Base-by-base conservation (phyloP, 2,888 invertebrate species). In the Torymus aiolomorphi region DNA sequence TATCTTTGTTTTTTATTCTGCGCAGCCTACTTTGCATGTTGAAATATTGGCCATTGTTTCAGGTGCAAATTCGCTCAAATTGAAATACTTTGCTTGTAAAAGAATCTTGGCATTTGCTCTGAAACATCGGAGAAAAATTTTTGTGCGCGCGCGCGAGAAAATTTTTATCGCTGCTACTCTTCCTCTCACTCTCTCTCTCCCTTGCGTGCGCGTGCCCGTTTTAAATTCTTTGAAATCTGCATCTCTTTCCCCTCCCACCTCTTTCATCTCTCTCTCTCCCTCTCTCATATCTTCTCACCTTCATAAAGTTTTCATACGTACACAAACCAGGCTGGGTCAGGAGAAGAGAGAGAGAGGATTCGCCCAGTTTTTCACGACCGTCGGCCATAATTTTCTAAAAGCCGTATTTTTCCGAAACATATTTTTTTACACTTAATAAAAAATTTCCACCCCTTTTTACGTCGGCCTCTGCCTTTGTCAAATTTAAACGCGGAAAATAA, bases 141-240 rank as follows among this genome's bases (percentile, higher is more conserved):
- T 65, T 24, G 24, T 24, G 2, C 24, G 24, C 24, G 3, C 24
- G 24, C 20, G 31, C 14, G 24, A 49, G 67, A 56, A 61, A 20
- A 78, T 59, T 73, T 69, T 78, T 70, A 63, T 78, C 69, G 51
- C n/a, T 18, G 51, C n/a, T 42, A 54, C 49, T 52, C 24, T 24
- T 24, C 24, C 24, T 24, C 24, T 24, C 24, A 2, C 24, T 24
- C 24, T 24, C 24, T 24, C 24, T 24, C 3, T 24, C 24, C 24
- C 24, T 24, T 24, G 24, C 24, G 2, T 24, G 24, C 24, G 24
- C 24, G 3, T 24, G 24, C 24, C 59, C 59, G 24, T 70, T 66
- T 66, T 76, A 66, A 71, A 71, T 80, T 75, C 66, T 66, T 66
- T 65, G 65, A 71, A 75, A 66, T 74, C 24, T 51, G 18, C 14